Evolutionary conservation across 1,140 invertebrate species (phyloP), one percentile per base, ranked within the genome.

Genomic region (Scaptomyza hsui): DNA sequence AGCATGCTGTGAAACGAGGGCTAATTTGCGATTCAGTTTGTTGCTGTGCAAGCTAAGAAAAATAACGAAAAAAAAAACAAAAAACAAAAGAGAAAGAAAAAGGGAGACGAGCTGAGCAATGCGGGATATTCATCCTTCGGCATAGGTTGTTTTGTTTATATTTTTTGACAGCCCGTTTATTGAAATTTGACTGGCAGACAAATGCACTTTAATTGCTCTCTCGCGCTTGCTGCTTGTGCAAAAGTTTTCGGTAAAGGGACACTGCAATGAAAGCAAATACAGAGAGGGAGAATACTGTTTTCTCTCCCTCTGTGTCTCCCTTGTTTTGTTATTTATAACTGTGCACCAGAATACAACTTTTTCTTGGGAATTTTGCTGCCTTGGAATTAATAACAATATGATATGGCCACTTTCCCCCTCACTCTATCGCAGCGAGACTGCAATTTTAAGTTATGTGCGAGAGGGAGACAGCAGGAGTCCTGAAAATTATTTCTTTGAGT

Each of bases 371-470:
- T n/a, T 35, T 37, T 37, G 32, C 12, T 37, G 32, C 32, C n/a
- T 37, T 37, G 32, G 12, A 37, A 37, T 12, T n/a, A 37, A 37
- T 37, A 37, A 37, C n/a, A 37, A 37, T 4, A 37, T n/a, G 32
- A 37, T 37, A n/a, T n/a, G 32, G 32, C 32, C 3, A 29, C 26
- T 7, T 29, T 29, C 6, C 26, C 26, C 1, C 7, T 29, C 26
- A 29, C 12, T 37, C 32, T n/a, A 7, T 39, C 71, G 63, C 73
- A 75, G 63, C 73, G 70, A 72, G 69, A 75, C 56, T 72, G 62
- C 69, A 61, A 72, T 72, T 60, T 56, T 68, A 75, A 75, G n/a
- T 75, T 72, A 72, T 70, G 21, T 68, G 56, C 56, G 15, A 59
- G 56, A 42, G 41, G 35, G 52, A n/a, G n/a, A n/a, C 12, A 35